phyloP scores from a whole-genome alignment of 2,888 invertebrate genomes.

The Dasysyrphus tricinctus region DNA sequence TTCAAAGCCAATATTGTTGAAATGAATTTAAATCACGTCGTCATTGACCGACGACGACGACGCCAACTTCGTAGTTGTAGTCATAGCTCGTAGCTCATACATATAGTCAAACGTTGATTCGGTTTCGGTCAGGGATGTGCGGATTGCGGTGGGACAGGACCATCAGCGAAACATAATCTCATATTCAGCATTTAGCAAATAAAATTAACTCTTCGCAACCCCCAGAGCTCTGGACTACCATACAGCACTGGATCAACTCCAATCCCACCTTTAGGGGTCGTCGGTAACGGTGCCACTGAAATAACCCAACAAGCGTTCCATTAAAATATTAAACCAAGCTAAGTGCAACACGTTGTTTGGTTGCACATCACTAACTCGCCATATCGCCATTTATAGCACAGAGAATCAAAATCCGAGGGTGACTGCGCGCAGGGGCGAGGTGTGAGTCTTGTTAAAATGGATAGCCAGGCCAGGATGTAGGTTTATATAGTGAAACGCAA shows the following conservation, averaged over 20 bases:
- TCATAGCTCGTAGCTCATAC: not conserved
- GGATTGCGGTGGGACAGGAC: not conserved
- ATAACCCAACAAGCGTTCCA: slow-evolving; percentile 60
- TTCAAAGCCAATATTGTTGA: slow-evolving; percentile 74
- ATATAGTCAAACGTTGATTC: not conserved
- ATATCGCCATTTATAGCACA: not conserved
- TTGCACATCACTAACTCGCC: slow-evolving; percentile 40
- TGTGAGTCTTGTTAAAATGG: slow-evolving; percentile 36
- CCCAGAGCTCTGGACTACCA: not conserved
- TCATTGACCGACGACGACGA: not conserved
- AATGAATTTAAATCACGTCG: slow-evolving; percentile 75
- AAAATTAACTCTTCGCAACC: slow-evolving; percentile 59
- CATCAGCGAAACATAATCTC: slow-evolving; percentile 63
- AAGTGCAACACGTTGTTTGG: slow-evolving; percentile 73
- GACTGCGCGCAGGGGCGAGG: not conserved
- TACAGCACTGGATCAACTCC: not conserved
- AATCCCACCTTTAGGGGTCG: slow-evolving; percentile 16
- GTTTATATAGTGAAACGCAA: slow-evolving; percentile 57
- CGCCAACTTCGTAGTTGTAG: not conserved
- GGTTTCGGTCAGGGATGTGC: not conserved
- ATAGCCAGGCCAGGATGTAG: slow-evolving; percentile 36
- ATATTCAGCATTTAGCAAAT: slow-evolving; percentile 73
- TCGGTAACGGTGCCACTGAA: slow-evolving; percentile 27
- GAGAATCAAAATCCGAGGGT: slow-evolving; percentile 8
- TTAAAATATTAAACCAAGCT: slow-evolving; percentile 63